Evolutionary conservation across 2,888 invertebrate species (phyloP), one percentile per base, ranked within the genome.

Genomic region (Drosophila atripex): DNA sequence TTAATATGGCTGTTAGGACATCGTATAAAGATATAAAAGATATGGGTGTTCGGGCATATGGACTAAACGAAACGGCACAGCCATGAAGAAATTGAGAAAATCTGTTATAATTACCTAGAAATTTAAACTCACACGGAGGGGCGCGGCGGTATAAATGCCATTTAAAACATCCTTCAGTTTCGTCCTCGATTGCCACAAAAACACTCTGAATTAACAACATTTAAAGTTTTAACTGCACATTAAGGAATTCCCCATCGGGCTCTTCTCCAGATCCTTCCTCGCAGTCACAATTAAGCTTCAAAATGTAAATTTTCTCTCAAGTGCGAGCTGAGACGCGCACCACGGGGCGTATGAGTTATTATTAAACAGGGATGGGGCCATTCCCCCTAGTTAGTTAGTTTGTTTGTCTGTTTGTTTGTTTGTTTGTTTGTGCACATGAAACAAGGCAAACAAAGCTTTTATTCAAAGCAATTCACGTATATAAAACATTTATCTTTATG

Each of bases 401-500:
- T 14, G 18, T 14, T 12, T 16, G 63, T 49, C 23, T 46, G 49
- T 69, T 14, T 47, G 59, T 61, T 54, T 53, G 64, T 50, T 72
- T 25, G 53, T 53, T 47, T 68, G 65, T 68, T 59, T 73, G 71
- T 66, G 72, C 76, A 71, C 76, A 79, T 77, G 76, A 87, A 80
- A 64, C 86, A 75, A 50, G 75, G 66, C 77, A 88, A 80, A 88
- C 82, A 77, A 75, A 71, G 79, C 85, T 76, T 85, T 88, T 86
- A 88, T 86, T 88, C 85, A 84, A 80, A 84, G 73, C 85, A 88
- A 88, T 86, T 79, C 86, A 86, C 86, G 88, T 86, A 80, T 77
- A 86, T 88, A 86, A 88, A 86, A 80, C 87, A 86, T 88, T 86
- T 86, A 88, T 88, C 87, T 84, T 86, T 85, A 86, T 82, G 82